Evolutionary conservation across 2,113 vertebrate species (phyloP), one percentile per base, ranked within the genome.

Genomic region (Orycteropus afer): DNA sequence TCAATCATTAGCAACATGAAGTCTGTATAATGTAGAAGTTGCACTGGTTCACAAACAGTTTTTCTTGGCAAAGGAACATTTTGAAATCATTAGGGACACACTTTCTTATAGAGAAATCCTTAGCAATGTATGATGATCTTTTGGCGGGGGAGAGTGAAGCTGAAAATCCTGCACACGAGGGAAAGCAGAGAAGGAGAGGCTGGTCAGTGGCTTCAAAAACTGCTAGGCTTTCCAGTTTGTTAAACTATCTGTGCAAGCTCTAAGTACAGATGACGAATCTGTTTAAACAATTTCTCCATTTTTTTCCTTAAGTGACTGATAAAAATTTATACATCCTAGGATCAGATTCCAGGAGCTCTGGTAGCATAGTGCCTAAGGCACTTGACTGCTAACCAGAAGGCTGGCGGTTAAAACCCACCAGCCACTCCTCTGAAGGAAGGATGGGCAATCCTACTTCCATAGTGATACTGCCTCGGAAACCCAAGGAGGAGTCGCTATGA

Each of bases 11-110:
- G 47, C 7, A 12, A 13, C 45, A 89, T 95, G 86, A 80, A 32
- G 49, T 90, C 53, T 87, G 45, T 61, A 90, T 22, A 81, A 49
- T 63, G 18, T 81, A n/a, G 86, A 94, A 93, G 78, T 88, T 49
- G 76, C 86, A 85, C 0, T 88, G 78, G 63, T 74, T 14, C 73
- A 90, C 32, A 77, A 95, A 93, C 63, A 76, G 77, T 85, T 69
- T 88, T 87, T 37, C 82, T 65, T 15, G 59, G 25, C 34, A 73
- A 20, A 89, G 65, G 20, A 69, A 81, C 61, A 67, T 29, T 53
- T 83, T 49, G 77, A 77, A 93, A 65, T 27, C 63, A 77, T 51
- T 13, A 80, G 69, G 79, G 51, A 74, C 8, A 87, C 87, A 18
- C n/a, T 51, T 88, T 90, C 59, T 67, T 47, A 87, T 4, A 65